Conservation (phyloP, 2,113 vertebrate genomes). For the Melanostigma gelatinosum region DNA sequence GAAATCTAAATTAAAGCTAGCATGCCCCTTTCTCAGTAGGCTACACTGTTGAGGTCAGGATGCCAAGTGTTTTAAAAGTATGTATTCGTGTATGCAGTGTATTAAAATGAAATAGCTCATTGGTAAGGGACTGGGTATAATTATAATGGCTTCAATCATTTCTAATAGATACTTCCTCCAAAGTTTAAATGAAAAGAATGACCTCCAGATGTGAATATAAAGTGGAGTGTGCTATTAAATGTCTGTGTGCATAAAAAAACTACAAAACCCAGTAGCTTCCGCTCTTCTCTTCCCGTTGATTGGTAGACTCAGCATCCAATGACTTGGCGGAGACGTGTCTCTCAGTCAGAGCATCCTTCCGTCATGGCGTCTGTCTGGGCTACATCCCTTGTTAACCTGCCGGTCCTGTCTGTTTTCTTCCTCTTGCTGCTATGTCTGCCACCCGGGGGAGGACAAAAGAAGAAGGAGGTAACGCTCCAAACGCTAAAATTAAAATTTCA, state of each 20-base stretch:
- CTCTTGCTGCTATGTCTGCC: constrained; percentile 66
- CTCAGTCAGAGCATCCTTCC: constrained; percentile 66
- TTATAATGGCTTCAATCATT: background rate
- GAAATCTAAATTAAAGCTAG: background rate
- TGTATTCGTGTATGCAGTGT: background rate
- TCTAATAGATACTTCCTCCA: background rate
- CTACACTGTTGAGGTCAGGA: background rate
- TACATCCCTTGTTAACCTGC: constrained; percentile 46
- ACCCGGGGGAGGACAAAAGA: constrained; percentile 77
- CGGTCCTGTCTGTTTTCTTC: constrained; percentile 48
- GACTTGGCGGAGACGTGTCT: constrained; percentile 61
- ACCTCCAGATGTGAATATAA: background rate
- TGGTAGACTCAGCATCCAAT: constrained; percentile 66
- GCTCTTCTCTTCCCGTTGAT: constrained; percentile 24
- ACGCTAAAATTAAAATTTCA: background rate
- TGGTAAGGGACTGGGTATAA: background rate
- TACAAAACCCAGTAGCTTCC: constrained; percentile 59
- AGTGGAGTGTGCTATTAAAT: background rate
- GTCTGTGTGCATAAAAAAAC: constrained; percentile 23
- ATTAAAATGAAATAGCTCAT: background rate
- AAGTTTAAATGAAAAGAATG: background rate
- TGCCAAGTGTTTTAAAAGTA: background rate
- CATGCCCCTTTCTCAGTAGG: background rate
- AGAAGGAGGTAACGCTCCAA: constrained; percentile 71
- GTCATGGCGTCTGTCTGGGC: constrained; percentile 71